phyloP scores from a whole-genome alignment of 2,888 invertebrate species.

The Molorchus minor region DNA sequence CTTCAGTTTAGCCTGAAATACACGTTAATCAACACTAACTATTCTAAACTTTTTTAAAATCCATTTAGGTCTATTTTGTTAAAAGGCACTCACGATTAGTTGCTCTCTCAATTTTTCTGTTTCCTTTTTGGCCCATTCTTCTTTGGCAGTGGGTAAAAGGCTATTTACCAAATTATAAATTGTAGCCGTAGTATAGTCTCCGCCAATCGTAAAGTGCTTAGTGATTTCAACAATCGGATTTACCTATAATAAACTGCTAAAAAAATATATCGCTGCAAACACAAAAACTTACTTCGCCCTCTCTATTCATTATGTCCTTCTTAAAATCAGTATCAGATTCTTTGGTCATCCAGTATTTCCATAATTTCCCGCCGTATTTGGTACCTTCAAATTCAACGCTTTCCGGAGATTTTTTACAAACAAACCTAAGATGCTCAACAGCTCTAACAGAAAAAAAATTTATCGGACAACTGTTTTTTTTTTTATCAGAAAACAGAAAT shows the following conservation, averaged over 20 bases:
- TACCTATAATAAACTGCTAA: conserved; percentile 52
- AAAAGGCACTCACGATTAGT: conserved; percentile 70
- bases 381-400: conserved; percentile 59
- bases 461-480: not conserved
- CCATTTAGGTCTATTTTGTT: not conserved
- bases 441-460: conserved; percentile 54
- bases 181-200: conserved; percentile 72
- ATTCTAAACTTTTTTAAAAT: too few species aligned
- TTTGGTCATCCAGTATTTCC: conserved; percentile 80
- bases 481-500: conserved; percentile 30
- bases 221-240: conserved; percentile 67
- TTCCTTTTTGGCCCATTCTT: conserved; percentile 70
- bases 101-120: conserved; percentile 69
- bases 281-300: conserved; percentile 60
- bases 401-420: conserved; percentile 48
- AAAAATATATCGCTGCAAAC: not conserved
- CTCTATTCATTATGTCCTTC: conserved; percentile 71
- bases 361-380: conserved; percentile 71
- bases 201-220: conserved; percentile 72
- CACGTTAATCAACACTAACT: conserved; percentile 11
- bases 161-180: conserved; percentile 73
- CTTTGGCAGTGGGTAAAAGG: conserved; percentile 72
- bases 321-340: conserved; percentile 72
- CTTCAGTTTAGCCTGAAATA: conserved; percentile 73
- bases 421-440: conserved; percentile 61